Evolutionary conservation across 2,797 vertebrate species (phyloP).

Genomic region (Cyclopterus lumpus): DNA sequence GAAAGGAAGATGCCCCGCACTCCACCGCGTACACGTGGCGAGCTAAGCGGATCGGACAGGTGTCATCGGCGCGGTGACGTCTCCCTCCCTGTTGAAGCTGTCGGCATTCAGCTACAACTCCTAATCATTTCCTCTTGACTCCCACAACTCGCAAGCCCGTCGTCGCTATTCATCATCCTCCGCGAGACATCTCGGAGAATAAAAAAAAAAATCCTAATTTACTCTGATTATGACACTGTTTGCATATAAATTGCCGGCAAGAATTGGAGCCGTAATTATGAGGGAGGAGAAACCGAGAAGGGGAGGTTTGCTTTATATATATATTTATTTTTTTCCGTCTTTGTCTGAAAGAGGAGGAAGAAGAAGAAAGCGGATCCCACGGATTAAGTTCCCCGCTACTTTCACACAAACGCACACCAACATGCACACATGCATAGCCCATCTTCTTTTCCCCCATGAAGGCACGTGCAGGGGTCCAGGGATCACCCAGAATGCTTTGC

Average conservation of each 20-base stretch:
- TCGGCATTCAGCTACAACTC: constrained; percentile 61
- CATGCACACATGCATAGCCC: constrained; percentile 47
- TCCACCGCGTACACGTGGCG: constrained; percentile 30
- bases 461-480: constrained; percentile 85
- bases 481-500: constrained; percentile 85
- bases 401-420: constrained; percentile 39
- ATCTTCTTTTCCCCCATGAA: constrained; percentile 55
- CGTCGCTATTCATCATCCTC: constrained; percentile 64
- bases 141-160: constrained; percentile 48
- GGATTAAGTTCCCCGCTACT: constrained; percentile 53
- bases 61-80: constrained; percentile 62
- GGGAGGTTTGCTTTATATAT: background rate
- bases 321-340: background rate
- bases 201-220: constrained; percentile 58
- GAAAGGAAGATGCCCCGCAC: constrained; percentile 39
- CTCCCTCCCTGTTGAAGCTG: constrained; percentile 58
- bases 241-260: constrained; percentile 65
- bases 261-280: constrained; percentile 44
- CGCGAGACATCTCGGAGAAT: constrained; percentile 19
- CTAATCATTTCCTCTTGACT: constrained; percentile 64
- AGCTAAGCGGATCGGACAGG: constrained; percentile 71
- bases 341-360: constrained; percentile 31
- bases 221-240: constrained; percentile 63
- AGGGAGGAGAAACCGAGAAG: constrained; percentile 43
- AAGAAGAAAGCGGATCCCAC: constrained; percentile 55